A percentile compares a stretch with the other conserved stretches of the same genome.
phyloP scores from a whole-genome alignment of 2,113 vertebrate genomes.

The Montifringilla adamsi region DNA sequence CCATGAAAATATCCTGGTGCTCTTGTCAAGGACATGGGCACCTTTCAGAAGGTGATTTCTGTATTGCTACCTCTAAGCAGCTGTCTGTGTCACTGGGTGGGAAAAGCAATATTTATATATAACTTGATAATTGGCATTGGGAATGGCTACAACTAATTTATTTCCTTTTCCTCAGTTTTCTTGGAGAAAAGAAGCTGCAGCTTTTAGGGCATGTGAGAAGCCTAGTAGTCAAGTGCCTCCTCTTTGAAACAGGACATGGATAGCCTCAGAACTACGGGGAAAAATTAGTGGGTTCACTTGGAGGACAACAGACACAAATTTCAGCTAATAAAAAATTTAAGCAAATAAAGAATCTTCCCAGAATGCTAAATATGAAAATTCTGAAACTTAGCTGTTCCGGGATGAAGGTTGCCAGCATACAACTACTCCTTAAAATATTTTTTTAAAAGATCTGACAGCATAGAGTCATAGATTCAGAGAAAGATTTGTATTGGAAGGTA shows the following conservation, averaged over 20 bases:
- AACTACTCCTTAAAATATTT: neutral
- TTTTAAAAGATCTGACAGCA: no score
- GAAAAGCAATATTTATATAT: neutral
- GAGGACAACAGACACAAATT: neutral
- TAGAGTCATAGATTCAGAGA: neutral
- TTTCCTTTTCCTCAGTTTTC: neutral
- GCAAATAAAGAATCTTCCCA: neutral
- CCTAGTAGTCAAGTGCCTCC: neutral
- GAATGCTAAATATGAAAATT: neutral
- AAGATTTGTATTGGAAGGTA: neutral
- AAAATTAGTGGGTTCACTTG: neutral
- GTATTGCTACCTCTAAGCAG: neutral
- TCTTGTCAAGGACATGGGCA: neutral
- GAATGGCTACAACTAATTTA: neutral
- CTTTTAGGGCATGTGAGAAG: neutral
- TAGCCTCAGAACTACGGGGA: accelerated
- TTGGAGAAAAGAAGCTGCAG: neutral
- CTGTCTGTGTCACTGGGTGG: neutral
- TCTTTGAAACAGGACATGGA: neutral
- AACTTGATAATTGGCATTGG: neutral
- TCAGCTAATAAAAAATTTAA: neutral
- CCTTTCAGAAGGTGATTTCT: neutral
- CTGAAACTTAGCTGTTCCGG: neutral
- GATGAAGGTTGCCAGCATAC: neutral
- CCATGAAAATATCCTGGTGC: neutral